phyloP scores from a whole-genome alignment of 2,888 invertebrate species.

The Cephus spinipes region DNA sequence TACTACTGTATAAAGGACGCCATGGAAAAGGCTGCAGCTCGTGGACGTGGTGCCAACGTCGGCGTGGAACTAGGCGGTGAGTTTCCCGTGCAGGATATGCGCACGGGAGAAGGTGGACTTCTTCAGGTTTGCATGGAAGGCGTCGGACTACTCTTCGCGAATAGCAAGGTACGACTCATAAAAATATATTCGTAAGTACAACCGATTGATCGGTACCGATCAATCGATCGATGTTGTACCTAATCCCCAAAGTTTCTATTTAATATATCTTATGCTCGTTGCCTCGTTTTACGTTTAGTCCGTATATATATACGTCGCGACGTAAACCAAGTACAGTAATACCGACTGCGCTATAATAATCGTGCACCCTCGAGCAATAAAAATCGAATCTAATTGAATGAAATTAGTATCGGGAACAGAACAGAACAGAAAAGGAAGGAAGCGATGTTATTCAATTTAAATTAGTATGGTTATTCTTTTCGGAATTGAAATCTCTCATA shows the following conservation, averaged over 20 bases:
- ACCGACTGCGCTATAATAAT: neutral
- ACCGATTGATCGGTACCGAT: neutral
- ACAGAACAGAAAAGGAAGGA: neutral
- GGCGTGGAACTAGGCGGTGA: slow-evolving; percentile 91
- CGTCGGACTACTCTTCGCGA: slow-evolving; percentile 97
- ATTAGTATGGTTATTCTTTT: neutral
- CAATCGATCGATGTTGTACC: neutral
- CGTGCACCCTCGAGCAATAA: neutral
- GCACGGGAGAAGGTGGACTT: slow-evolving; percentile 96
- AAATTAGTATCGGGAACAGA: neutral
- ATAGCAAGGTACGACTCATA: slow-evolving; percentile 91
- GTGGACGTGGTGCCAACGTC: slow-evolving; percentile 81
- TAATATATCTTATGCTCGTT: neutral
- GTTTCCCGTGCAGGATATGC: slow-evolving; percentile 98
- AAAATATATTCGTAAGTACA: slow-evolving; percentile 5
- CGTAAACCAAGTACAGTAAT: neutral
- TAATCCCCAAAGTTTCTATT: neutral
- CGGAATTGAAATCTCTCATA: neutral
- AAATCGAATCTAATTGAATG: neutral
- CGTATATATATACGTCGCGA: neutral
- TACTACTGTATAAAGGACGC: slow-evolving; percentile 99
- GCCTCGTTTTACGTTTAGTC: neutral
- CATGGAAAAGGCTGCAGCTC: slow-evolving; percentile 87
- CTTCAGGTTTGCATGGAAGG: slow-evolving; percentile 99
- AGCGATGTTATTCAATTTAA: neutral